Base-by-base conservation (phyloP, 2,888 invertebrate genomes). In the Pyrrhia umbra region DNA sequence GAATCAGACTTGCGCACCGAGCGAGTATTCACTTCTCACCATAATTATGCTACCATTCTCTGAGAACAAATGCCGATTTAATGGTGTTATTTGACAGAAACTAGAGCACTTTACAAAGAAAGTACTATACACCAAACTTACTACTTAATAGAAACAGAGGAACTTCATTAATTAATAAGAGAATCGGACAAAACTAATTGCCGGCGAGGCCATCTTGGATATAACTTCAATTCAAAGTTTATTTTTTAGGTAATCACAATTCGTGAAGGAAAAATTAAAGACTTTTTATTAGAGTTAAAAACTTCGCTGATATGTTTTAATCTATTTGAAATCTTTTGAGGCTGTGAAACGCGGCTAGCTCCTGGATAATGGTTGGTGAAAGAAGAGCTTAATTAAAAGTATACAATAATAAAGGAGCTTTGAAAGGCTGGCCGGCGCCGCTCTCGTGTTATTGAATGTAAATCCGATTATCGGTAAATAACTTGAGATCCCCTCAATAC, bases 311-410 rank as follows among this genome's bases (percentile, higher is more conserved):
- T 59, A 58, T 65, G 39, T 62, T 69, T 66, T 70, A 66, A 71
- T 76, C 50, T 54, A 65, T 59, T 43, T 55, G 21, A 25, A 49
- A 64, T 37, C 30, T 45, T 47, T 27, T 63, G 43, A 66, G 47
- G 46, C 75, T 59, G 43, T 57, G 47, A 23, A 57, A 69, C 25
- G 39, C 47, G 46, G 49, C 21, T 39, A 54, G 60, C 46, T 57
- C 21, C 23, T 51, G 51, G 25, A 68, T 64, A 56, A 62, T 63
- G 49, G 52, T 52, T 54, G 56, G 47, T 57, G 49, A 67, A 61
- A 65, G 68, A 71, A 72, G 47, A 45, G 58, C 65, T 68, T 78
- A 78, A 79, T 78, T 72, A 69, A 78, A 78, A 72, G 64, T 69
- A 77, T 61, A 78, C 68, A 71, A 67, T 71, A 59, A 68, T 67